These are phyloP conservation scores for Dipodomys stephensi DNA, from an alignment of 2,113 vertebrate species.

Conservation along the genomic window DNA sequence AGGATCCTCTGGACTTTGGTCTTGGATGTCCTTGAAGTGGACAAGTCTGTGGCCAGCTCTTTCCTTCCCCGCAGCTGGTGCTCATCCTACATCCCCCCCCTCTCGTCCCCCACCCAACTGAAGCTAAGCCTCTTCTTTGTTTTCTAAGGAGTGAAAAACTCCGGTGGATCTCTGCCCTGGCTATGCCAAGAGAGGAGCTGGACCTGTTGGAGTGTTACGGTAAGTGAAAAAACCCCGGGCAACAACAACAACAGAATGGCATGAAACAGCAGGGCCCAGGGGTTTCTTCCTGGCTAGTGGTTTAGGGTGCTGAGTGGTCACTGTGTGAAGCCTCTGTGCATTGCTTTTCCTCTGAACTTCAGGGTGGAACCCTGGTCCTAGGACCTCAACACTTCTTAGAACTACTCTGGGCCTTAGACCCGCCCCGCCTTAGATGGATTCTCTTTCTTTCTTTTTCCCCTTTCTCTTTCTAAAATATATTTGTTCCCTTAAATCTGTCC, in stretches of 20 bases:
- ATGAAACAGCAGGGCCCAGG: background rate
- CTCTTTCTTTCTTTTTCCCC: background rate
- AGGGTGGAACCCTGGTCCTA: background rate
- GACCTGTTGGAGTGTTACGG: constrained; percentile 87
- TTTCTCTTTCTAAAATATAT: background rate
- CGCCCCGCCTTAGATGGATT: background rate
- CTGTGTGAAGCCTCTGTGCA: background rate
- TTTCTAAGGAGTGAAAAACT: constrained; percentile 94
- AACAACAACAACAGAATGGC: too few relatives aligned
- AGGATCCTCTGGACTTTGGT: background rate
- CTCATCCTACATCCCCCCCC: background rate
- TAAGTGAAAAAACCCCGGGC: constrained; percentile 55
- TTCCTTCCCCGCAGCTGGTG: background rate
- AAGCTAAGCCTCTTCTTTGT: background rate
- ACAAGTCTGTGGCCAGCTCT: background rate
- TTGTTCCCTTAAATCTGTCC: background rate
- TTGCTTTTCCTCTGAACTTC: background rate
- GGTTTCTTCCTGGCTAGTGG: background rate
- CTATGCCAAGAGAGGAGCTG: constrained; percentile 85
- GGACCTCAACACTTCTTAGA: background rate
- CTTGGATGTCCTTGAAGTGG: background rate
- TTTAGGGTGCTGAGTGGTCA: background rate
- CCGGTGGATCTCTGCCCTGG: constrained; percentile 96
- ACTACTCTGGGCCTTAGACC: accelerated
- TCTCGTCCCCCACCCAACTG: background rate